Conservation (phyloP, 2,797 vertebrate species). For the Chloroceryle inda region DNA sequence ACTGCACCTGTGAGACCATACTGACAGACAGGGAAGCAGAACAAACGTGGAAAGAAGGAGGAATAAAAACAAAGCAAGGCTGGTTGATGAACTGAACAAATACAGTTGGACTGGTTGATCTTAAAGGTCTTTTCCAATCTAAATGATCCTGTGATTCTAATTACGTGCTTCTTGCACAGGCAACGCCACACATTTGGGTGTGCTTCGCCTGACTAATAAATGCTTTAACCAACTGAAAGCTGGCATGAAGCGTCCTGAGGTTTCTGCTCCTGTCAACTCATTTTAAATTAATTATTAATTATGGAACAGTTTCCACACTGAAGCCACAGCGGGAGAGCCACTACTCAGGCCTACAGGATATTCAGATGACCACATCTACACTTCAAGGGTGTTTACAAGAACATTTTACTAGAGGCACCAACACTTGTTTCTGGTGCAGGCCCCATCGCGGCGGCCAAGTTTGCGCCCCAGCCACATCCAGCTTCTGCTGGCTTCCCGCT, state of each 20-base stretch:
- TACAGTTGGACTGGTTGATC: neutral
- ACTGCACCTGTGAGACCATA: neutral
- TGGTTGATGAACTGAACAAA: neutral
- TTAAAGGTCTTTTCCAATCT: neutral
- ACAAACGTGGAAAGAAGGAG: neutral
- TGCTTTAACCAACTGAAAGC: neutral
- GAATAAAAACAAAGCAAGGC: neutral
- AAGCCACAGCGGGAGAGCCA: neutral
- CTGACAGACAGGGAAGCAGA: neutral
- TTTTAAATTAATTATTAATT: neutral
- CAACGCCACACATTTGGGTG: neutral
- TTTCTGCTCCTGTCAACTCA: neutral
- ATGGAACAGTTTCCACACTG: neutral
- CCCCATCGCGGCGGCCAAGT: rapidly evolving
- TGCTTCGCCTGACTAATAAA: neutral
- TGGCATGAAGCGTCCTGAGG: neutral
- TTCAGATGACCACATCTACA: neutral
- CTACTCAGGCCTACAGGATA: neutral
- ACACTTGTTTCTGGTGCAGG: rapidly evolving
- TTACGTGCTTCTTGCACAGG: neutral
- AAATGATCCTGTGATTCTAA: neutral
- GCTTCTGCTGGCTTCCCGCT: neutral
- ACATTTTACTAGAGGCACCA: rapidly evolving
- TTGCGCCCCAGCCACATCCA: rapidly evolving
- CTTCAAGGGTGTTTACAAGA: rapidly evolving